These are phyloP conservation scores for Typhlichthys subterraneus DNA, from an alignment of 2,797 vertebrate species.

Conservation along the genomic window DNA sequence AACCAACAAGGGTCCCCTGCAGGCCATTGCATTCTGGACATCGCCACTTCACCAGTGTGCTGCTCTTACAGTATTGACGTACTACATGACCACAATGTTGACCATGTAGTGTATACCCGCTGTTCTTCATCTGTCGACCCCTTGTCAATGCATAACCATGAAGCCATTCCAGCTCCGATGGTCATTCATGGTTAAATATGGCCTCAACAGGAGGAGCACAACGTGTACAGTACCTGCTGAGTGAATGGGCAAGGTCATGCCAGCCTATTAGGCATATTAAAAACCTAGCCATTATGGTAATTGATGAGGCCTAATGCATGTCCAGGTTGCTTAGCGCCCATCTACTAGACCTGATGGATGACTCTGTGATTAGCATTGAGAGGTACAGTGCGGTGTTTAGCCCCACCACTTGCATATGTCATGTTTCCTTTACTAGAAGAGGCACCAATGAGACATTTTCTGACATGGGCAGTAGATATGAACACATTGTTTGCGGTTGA, in stretches of 20 bases:
- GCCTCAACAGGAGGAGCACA: slow-evolving; percentile 64
- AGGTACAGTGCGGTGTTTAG: slow-evolving; percentile 63
- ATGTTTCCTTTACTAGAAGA: slow-evolving; percentile 34
- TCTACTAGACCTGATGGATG: slow-evolving; percentile 83
- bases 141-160: slow-evolving; percentile 53
- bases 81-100: slow-evolving; percentile 1
- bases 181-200: slow-evolving; percentile 78
- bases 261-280: slow-evolving; percentile 85
- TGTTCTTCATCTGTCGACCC: slow-evolving; percentile 41
- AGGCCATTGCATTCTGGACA: slow-evolving; percentile 45
- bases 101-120: slow-evolving; percentile 45
- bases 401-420: slow-evolving; percentile 35
- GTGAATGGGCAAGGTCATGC: slow-evolving; percentile 82
- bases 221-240: slow-evolving; percentile 67
- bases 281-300: slow-evolving; percentile 84
- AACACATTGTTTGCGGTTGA: neutral
- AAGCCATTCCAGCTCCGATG: slow-evolving; percentile 64
- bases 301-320: slow-evolving; percentile 79
- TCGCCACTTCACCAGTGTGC: slow-evolving; percentile 35
- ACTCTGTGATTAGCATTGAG: slow-evolving; percentile 74
- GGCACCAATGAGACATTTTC: no score
- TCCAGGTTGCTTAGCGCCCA: slow-evolving; percentile 78
- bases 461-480: neutral
- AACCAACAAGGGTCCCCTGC: slow-evolving; percentile 56
- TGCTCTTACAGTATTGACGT: slow-evolving; percentile 14